Evolutionary conservation across 1,140 invertebrate species (phyloP), one percentile per base, ranked within the genome.

Genomic region (Orchestia grillus): DNA sequence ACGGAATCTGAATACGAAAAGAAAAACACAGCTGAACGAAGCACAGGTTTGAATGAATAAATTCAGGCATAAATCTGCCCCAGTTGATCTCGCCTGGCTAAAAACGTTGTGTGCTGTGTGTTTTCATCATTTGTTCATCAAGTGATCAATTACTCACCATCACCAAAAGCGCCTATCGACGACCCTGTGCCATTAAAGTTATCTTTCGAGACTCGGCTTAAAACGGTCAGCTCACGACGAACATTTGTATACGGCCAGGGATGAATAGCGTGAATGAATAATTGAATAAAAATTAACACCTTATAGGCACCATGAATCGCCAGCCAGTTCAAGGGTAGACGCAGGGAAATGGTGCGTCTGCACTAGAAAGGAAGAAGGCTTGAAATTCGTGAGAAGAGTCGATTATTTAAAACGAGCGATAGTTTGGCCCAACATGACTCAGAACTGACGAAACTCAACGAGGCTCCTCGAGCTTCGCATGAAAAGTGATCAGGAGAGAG

Each of bases 1-100:
- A 97, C 98, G 98, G 97, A 99, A 98, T 98, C 98, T 98, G 98
- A 43, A 98, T 96, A 98, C 97, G 98, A 98, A 97, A 90, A 90
- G 8, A 90, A 11, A 87, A 87, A 8, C 41, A 40, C 4, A 40
- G 87, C 87, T 87, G 8, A 87, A 87, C 8, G 41, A 90, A 6
- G 36, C 15, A 42, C 42, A 4, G 41, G 4, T 41, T 8, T 90
- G 88, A 42, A 41, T 90, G 15, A 41, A 19, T 41, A 42, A 90
- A 28, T 90, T 41, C n/a, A 90, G 88, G 42, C 88, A 90, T 44
- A 41, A 90, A 90, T 90, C 11, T 16, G 42, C n/a, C 43, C 11
- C 88, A 90, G 43, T 90, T 90, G 43, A 4, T 90, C 15, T 90
- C 41, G 36, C 3, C 88, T 23, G 88, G 92, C 44, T 44, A 40